phyloP scores from a whole-genome alignment of 92 coral and sea anemone genomes.

The Paragorgia papillata region DNA sequence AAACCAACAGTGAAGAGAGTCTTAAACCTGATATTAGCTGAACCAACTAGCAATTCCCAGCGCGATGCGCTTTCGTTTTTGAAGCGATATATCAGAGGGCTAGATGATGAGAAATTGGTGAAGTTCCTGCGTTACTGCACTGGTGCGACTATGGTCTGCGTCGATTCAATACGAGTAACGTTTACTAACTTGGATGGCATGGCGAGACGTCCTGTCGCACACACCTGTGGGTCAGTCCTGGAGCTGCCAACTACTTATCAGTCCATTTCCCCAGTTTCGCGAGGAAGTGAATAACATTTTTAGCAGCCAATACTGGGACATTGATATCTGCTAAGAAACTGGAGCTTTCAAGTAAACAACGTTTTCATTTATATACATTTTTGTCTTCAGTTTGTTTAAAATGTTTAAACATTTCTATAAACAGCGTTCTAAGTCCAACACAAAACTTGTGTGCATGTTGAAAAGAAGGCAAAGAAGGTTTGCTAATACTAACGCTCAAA shows the following conservation, averaged over 20 bases:
- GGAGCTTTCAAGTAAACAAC: no score
- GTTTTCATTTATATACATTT: no score
- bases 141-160: constrained; percentile 17
- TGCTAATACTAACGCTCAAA: no score
- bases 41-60: not conserved
- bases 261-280: constrained; percentile 16
- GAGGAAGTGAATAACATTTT: constrained; percentile 31
- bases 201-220: constrained; percentile 14
- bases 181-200: constrained; percentile 21
- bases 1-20: constrained; percentile 29
- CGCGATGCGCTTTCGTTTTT: constrained; percentile 16
- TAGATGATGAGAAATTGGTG: constrained; percentile 15
- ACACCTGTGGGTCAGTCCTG: constrained; percentile 28
- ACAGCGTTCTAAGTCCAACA: no score
- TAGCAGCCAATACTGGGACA: constrained; percentile 60
- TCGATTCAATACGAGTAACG: constrained; percentile 11
- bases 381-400: no score
- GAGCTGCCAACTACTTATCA: constrained; percentile 20
- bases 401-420: no score
- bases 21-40: constrained; percentile 7
- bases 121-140: constrained; percentile 18
- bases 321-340: constrained; percentile 37
- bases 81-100: constrained; percentile 21
- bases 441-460: no score
- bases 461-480: no score